Evolutionary conservation across 92 coral and sea anemone species (phyloP), one percentile per base, ranked within the genome.

Genomic region (Phymanthus crucifer): DNA sequence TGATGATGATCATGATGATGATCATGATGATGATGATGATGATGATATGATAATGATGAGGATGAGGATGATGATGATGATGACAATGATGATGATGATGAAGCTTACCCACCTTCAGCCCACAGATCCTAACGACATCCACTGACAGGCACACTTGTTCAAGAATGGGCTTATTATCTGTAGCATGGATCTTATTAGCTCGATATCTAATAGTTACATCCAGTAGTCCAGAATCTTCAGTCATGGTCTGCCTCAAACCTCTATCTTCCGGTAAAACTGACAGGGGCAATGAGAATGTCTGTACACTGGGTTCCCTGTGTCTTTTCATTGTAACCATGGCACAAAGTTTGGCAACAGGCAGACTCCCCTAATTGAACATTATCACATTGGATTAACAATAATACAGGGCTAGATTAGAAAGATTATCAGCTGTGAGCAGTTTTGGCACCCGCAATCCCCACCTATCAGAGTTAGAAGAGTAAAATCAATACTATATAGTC

Each of bases 301-400:
- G 99, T 70, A 80, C 78, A 75, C 91, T 93, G 18, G 90, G 84
- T 68, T 96, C 94, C 50, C 94, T 89, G 24, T 88, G 94, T 79
- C 75, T 93, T 75, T 96, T 95, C 99, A 96, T 96, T 26, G 99
- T 96, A 26, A 96, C 94, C 94, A 96, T 91, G 78, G 98, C 99
- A 84, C 98, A 93, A 26, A 96, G 90, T 80, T 96, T 96, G 12
- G 99, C 93, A 37, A 96, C 90, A 18, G 99, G 98, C 8, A 96
- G 90, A 78, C 82, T 83, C 18, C 91, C 96, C 99, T 96, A 80
- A 3, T 26, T 50, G 54, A 50, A 40, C 19, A 64, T 61, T 6
- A 27, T 24, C 1, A 1, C 14, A 61, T 6, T n/a, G 21, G 13
- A 27, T 61, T 61, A 27, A 54, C n/a, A n/a, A n/a, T n/a, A n/a